Conservation (phyloP, 2,888 invertebrate genomes). For the Apodemia duryi region DNA sequence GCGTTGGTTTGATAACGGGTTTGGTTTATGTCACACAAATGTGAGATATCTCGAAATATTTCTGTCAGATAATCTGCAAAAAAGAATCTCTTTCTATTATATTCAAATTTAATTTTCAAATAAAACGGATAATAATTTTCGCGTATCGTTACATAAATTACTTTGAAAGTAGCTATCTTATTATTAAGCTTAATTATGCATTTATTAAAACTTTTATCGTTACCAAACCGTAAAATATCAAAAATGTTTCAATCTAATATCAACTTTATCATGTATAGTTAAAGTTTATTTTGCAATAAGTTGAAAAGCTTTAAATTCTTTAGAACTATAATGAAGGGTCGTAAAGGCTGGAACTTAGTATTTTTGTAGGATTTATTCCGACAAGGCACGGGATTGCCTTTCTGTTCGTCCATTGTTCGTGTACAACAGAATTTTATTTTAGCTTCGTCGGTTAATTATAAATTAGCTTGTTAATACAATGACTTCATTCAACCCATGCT, state of each 20-base stretch:
- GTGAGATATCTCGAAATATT: too few relatives aligned
- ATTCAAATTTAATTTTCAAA: too few relatives aligned
- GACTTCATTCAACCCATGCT: neutral
- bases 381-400: constrained; percentile 67
- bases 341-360: constrained; percentile 60
- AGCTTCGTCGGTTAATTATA: constrained; percentile 36
- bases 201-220: constrained; percentile 54
- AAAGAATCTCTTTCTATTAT: too few relatives aligned
- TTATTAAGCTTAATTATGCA: constrained; percentile 48
- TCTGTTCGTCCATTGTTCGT: constrained; percentile 52
- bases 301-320: constrained; percentile 14
- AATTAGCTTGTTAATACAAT: constrained; percentile 10
- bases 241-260: constrained; percentile 8
- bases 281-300: constrained; percentile 26
- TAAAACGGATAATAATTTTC: neutral
- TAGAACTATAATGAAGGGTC: constrained; percentile 31
- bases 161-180: constrained; percentile 11
- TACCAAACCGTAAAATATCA: constrained; percentile 24
- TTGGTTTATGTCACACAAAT: too few relatives aligned
- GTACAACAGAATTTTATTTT: constrained; percentile 47
- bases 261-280: neutral
- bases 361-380: constrained; percentile 65
- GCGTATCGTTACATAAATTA: constrained; percentile 11
- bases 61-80: too few relatives aligned
- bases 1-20: too few relatives aligned